phyloP scores from a whole-genome alignment of 2,797 vertebrate genomes.

The Propithecus perrieri region DNA sequence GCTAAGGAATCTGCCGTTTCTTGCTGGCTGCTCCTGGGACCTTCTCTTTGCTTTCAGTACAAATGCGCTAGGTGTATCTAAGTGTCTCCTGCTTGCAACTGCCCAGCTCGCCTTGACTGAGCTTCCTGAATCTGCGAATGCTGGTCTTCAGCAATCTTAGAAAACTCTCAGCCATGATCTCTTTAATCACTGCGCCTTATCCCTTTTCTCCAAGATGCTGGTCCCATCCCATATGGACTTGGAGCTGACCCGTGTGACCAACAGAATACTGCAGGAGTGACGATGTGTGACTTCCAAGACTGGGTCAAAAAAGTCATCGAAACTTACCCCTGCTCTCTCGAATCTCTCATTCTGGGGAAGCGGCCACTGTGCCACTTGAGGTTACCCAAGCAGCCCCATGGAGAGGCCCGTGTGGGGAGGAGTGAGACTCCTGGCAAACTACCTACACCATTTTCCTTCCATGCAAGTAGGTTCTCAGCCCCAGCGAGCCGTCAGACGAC shows the following conservation, averaged over 20 bases:
- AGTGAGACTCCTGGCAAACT: no score
- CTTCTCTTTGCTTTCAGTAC: background rate
- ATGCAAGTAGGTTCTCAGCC: fast-evolving
- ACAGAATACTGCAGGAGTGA: background rate
- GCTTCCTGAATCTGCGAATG: background rate
- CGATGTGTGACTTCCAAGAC: background rate
- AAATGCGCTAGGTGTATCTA: fast-evolving
- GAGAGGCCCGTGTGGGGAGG: background rate
- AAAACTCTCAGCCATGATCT: background rate
- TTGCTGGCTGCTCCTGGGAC: fast-evolving
- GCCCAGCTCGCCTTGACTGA: background rate
- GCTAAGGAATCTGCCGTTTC: background rate
- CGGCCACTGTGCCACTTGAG: fast-evolving
- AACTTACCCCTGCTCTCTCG: background rate
- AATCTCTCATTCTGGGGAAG: background rate
- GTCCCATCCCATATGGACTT: fast-evolving
- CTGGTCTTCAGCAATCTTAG: background rate
- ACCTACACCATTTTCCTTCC: background rate
- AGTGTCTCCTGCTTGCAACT: fast-evolving
- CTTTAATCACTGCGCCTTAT: no score
- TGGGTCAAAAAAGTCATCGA: background rate
- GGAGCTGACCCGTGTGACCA: no score
- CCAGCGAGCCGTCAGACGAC: background rate
- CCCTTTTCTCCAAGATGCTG: fast-evolving
- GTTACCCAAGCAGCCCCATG: background rate